Conservation (phyloP, 2,888 invertebrate species). For the Cheilosia vernalis region DNA sequence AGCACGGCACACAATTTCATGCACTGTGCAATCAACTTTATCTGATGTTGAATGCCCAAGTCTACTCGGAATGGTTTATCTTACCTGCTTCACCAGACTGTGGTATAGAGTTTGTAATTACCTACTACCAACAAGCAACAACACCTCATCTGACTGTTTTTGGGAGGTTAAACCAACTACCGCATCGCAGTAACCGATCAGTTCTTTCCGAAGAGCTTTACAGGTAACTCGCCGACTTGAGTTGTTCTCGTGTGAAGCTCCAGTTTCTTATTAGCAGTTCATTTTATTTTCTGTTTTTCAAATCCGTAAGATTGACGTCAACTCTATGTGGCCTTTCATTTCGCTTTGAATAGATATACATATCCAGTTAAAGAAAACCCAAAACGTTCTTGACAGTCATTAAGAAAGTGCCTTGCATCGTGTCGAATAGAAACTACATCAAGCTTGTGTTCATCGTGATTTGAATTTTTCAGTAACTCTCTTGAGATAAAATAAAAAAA, state of each 20-base stretch:
- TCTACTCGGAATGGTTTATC: constrained; percentile 46
- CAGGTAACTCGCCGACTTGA: constrained; percentile 62
- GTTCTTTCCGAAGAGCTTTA: constrained; percentile 75
- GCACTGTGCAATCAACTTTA: constrained; percentile 57
- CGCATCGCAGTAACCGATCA: constrained; percentile 69
- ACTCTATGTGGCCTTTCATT: constrained; percentile 14
- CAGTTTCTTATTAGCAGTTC: neutral
- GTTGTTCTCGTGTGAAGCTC: constrained; percentile 46
- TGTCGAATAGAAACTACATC: constrained; percentile 4
- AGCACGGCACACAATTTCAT: neutral
- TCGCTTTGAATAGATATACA: no score
- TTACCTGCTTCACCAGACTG: constrained; percentile 68
- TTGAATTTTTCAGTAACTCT: constrained; percentile 28
- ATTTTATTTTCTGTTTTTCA: neutral
- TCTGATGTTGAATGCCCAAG: constrained; percentile 49
- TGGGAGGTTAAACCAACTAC: constrained; percentile 71
- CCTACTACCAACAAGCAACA: constrained; percentile 27
- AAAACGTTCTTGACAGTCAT: neutral
- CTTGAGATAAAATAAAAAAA: constrained; percentile 3
- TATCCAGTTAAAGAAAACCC: neutral
- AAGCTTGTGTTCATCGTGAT: constrained; percentile 13
- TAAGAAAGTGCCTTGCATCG: neutral
- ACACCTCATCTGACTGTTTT: constrained; percentile 61
- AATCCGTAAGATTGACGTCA: no score
- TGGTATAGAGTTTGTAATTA: constrained; percentile 26